Evolutionary conservation across 2,113 vertebrate genomes (phyloP).

Genomic region (Tetraodon nigroviridis): DNA sequence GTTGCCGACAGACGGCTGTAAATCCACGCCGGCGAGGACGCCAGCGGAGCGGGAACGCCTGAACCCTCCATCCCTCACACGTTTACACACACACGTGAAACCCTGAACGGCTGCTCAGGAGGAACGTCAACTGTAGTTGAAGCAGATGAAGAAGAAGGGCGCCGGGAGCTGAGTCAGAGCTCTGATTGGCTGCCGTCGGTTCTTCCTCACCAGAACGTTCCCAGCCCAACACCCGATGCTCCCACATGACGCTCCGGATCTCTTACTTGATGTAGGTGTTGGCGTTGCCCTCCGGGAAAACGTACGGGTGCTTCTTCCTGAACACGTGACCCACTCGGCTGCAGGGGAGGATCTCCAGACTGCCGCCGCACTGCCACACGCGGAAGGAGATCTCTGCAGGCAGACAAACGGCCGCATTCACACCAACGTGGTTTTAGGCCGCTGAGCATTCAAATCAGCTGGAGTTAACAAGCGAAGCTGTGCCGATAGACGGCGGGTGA

Average conservation of each 20-base stretch:
- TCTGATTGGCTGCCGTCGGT: not conserved
- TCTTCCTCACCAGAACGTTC: too few relatives aligned
- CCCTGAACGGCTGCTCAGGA: too few relatives aligned
- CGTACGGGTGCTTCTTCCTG: conserved; percentile 92
- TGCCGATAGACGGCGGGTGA: not conserved
- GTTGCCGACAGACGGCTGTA: conserved; percentile 50
- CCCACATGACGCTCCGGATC: not conserved
- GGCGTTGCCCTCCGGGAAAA: conserved; percentile 92
- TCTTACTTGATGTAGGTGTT: conserved; percentile 97
- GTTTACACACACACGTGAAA: too few relatives aligned
- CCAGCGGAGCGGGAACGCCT: not conserved
- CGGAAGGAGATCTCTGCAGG: conserved; percentile 92
- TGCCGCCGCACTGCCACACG: conserved; percentile 96
- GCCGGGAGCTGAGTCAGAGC: not conserved
- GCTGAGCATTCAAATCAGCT: too few relatives aligned
- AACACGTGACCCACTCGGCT: conserved; percentile 96
- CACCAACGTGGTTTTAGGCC: not conserved
- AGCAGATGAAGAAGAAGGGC: too few relatives aligned
- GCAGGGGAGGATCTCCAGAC: conserved; percentile 92
- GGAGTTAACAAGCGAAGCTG: too few relatives aligned
- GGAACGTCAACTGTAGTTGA: too few relatives aligned
- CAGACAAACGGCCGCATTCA: too few relatives aligned
- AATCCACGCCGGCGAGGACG: conserved; percentile 52
- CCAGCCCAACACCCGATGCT: not conserved
- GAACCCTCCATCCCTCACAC: not conserved